Conservation (phyloP, 2,113 vertebrate species). For the Paramisgurnus dabryanus region DNA sequence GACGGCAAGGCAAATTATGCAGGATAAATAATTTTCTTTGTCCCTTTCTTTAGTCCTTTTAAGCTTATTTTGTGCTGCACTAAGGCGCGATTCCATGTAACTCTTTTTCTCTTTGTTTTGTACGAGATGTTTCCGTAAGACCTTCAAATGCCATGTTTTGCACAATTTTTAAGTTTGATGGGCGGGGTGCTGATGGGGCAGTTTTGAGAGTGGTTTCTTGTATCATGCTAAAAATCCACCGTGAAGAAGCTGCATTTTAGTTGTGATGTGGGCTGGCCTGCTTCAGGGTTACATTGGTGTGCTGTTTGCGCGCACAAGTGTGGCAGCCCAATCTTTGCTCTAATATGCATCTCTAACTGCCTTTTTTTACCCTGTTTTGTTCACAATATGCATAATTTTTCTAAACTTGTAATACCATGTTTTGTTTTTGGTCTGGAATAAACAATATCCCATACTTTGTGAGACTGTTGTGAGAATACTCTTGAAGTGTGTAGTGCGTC, state of each 20-base stretch:
- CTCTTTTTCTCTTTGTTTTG: constrained; percentile 74
- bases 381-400: constrained; percentile 43
- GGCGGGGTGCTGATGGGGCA: constrained; percentile 1
- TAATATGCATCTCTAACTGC: constrained; percentile 34
- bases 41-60: constrained; percentile 27
- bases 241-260: background rate
- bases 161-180: constrained; percentile 28
- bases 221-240: constrained; percentile 3
- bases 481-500: background rate
- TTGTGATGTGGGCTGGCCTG: constrained; percentile 24
- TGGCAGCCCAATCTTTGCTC: constrained; percentile 18
- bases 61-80: constrained; percentile 64
- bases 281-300: constrained; percentile 24
- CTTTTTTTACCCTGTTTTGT: constrained; percentile 29
- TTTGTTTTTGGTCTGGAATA: constrained; percentile 49
- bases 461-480: background rate
- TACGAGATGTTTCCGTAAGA: constrained; percentile 63
- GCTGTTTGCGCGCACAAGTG: constrained; percentile 16
- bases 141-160: constrained; percentile 49
- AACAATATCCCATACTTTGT: constrained; percentile 36
- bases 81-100: constrained; percentile 69
- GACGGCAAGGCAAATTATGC: constrained; percentile 66
- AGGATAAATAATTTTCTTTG: constrained; percentile 68
- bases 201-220: background rate
- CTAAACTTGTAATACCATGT: constrained; percentile 43